Evolutionary conservation across 2,113 vertebrate genomes (phyloP).

Genomic region (Hyperopisus bebe): DNA sequence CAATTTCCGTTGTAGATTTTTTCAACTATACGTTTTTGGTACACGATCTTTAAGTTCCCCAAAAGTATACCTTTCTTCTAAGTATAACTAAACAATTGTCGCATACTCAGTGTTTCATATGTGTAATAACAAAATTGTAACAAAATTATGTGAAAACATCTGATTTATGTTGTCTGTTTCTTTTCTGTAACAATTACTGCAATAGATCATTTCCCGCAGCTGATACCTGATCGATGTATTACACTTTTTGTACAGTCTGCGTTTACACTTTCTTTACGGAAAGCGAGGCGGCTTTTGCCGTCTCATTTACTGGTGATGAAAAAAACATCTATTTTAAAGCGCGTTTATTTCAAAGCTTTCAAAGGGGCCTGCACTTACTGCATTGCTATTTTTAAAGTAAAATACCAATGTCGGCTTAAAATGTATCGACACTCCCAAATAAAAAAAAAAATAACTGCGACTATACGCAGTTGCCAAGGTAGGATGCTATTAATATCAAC

Average conservation of each 20-base stretch:
- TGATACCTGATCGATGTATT: neutral
- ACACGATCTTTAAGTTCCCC: neutral
- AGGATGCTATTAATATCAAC: conserved; percentile 73
- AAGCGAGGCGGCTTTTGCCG: neutral
- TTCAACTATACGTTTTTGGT: neutral
- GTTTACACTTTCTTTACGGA: neutral
- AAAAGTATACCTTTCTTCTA: neutral
- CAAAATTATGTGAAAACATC: neutral
- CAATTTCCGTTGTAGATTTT: neutral
- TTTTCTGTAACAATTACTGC: neutral
- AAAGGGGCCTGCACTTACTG: neutral
- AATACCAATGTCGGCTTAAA: neutral
- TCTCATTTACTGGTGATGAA: neutral
- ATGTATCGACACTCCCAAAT: neutral
- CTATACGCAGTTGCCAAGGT: conserved; percentile 64
- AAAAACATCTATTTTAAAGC: neutral
- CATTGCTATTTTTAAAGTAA: neutral
- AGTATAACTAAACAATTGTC: neutral
- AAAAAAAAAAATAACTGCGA: neutral
- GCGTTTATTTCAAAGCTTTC: neutral
- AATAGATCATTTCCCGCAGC: neutral
- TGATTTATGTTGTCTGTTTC: neutral
- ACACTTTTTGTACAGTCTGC: neutral
- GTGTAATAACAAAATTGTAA: neutral
- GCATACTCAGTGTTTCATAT: neutral